Base-by-base conservation (phyloP, 2,888 invertebrate genomes). In the Malacosoma neustria region DNA sequence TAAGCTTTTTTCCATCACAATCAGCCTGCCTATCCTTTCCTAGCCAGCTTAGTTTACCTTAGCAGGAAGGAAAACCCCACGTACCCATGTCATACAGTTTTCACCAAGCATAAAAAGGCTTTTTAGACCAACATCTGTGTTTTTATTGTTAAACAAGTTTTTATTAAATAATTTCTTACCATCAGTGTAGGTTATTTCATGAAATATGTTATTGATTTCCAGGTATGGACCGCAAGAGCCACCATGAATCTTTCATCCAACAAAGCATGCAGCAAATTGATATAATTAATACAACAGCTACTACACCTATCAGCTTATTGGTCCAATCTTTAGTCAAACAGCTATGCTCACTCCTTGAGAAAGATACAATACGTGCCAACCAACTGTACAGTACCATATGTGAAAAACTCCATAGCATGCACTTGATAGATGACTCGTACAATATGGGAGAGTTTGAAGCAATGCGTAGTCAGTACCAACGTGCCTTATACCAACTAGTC, bases 261-360 rank as follows among this genome's bases (percentile, higher is more conserved):
- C 69, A 74, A 36, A 80, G 70, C 46, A 57, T 66, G 32, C 72
- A 77, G 34, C 77, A 80, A 30, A 65, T 85, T 15, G 82, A 85
- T 32, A 51, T 80, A 22, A 66, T 80, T 32, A 72, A 73, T 36
- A 64, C 77, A 0, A 47, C 75, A 1, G 71, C 76, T 4, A 87
- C 88, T 9, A 89, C 90, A 12, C 89, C 91, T 1, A 89, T 89
- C 35, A 92, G 91, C 58, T 76, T 93, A 4, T 74, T 93, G 1
- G 90, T 93, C 29, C 91, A 92, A 57, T 91, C 92, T 2, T 80
- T 93, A 1, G 87, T 93, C 31, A 90, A 91, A 61, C 90, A 91
- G 57, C 73, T 92, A 9, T 92, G 92, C 57, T 72, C 85, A 3
- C 73, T 91, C 9, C 81, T 91, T 7, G 92, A 92, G 66, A 82